Evolutionary conservation across 2,888 invertebrate genomes (phyloP).

Genomic region (Xestoiulus laeticollis): DNA sequence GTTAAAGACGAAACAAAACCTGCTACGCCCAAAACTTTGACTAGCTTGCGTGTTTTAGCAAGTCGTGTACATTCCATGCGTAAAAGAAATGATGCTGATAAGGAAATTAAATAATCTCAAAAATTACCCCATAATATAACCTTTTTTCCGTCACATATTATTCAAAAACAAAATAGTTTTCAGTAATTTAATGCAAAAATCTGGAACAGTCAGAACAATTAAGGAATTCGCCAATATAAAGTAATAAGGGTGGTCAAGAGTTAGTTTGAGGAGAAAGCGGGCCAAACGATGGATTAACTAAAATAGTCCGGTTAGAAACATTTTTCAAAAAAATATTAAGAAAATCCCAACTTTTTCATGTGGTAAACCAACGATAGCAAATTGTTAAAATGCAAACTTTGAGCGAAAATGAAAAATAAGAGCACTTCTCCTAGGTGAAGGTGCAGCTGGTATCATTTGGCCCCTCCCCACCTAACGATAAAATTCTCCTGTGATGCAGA

Average conservation of each 20-base stretch:
- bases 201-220: conserved; percentile 34
- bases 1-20: not conserved
- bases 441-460: not conserved
- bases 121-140: not conserved
- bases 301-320: not conserved
- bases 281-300: not conserved
- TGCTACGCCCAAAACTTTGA: not conserved
- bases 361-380: not conserved
- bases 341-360: not conserved
- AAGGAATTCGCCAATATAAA: not conserved
- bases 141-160: not conserved
- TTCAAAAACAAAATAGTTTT: not conserved
- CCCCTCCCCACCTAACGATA: not conserved
- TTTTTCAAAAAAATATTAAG: not conserved
- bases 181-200: conserved; percentile 37
- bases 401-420: conserved; percentile 9
- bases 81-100: not conserved
- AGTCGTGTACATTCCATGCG: not conserved
- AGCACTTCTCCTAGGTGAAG: conserved; percentile 17
- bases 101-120: not conserved
- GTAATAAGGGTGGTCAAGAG: not conserved
- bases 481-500: not conserved
- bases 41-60: not conserved
- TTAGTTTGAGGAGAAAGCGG: not conserved
- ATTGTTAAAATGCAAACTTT: not conserved